phyloP scores from a whole-genome alignment of 2,797 vertebrate species.

The Silurus lanzhouensis region DNA sequence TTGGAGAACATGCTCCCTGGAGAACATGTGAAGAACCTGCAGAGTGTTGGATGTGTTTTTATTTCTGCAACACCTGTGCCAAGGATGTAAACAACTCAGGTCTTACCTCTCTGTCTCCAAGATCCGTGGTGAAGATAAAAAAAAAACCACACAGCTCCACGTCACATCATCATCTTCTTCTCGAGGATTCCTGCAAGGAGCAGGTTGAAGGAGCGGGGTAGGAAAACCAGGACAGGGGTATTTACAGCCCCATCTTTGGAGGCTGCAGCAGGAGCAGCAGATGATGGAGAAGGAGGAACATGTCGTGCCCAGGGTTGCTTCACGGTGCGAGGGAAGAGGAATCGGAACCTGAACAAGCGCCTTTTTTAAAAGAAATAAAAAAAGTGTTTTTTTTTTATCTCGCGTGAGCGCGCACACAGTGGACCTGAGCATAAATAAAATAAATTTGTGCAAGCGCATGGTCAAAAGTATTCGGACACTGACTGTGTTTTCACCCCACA shows the following conservation, averaged over 20 bases:
- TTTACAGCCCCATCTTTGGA: neutral
- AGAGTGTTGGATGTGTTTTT: neutral
- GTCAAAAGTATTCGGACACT: no score
- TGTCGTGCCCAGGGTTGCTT: slow-evolving; percentile 7
- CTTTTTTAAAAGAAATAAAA: no score
- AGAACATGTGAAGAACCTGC: neutral
- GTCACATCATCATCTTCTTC: neutral
- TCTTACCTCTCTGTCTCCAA: slow-evolving; percentile 30
- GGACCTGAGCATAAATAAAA: no score
- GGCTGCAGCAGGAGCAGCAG: neutral
- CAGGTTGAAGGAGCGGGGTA: neutral
- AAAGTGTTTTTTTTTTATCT: no score
- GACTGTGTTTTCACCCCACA: no score
- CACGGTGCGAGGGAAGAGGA: slow-evolving; percentile 12
- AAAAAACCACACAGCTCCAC: neutral
- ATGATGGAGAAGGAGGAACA: neutral
- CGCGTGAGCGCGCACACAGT: neutral
- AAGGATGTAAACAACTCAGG: slow-evolving; percentile 43
- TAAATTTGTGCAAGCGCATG: no score
- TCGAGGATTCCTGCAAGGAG: neutral
- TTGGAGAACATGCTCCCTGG: no score
- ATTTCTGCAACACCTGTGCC: slow-evolving; percentile 36
- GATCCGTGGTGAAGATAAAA: neutral
- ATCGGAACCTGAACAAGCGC: neutral
- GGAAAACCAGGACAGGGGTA: slow-evolving; percentile 29